Evolutionary conservation across 64 coral and sea anemone species (phyloP), one percentile per base, ranked within the genome.

Genomic region (Actinia equina): DNA sequence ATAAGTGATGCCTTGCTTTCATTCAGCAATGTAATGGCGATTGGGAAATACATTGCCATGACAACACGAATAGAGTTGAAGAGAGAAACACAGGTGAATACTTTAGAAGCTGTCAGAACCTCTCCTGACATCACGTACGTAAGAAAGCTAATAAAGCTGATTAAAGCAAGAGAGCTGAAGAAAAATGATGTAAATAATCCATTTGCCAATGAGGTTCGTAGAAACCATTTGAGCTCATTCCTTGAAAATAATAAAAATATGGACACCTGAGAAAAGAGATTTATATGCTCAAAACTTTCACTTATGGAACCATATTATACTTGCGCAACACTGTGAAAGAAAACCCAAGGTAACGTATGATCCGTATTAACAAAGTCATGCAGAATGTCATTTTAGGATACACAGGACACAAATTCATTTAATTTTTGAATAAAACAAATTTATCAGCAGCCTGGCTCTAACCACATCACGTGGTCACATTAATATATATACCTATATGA

Each of bases 1-100:
- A 86, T 89, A 17, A 87, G 44, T 3, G 93, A 94, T 12, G 91
- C 93, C 82, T 71, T 89, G 58, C 83, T 71, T 77, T 94, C 92
- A 85, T 94, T 94, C 10, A 90, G 6, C 77, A 94, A 19, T 1
- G 86, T 76, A 23, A 94, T 88, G 25, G 89, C 89, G 15, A 94
- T 83, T 58, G 86, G 89, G 53, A 94, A 91, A 3, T 88, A 77
- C 26, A 88, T 12, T 19, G 93, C 85, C 88, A 91, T 91, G 41
- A 91, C 89, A 83, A 95, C 53, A n/a, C 86, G 59, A 78, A 91
- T 71, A 82, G 83, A 71, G 22, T 86, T 86, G 63, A 95, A 95
- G 20, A 95, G 69, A 15, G 89, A 84, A 8, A 95, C 87, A 85
- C 93, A 95, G 17, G 93, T 95, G 71, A 95, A 95, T 17, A 94